Conservation (phyloP, 2,888 invertebrate genomes). For the Troides oblongomaculatus region DNA sequence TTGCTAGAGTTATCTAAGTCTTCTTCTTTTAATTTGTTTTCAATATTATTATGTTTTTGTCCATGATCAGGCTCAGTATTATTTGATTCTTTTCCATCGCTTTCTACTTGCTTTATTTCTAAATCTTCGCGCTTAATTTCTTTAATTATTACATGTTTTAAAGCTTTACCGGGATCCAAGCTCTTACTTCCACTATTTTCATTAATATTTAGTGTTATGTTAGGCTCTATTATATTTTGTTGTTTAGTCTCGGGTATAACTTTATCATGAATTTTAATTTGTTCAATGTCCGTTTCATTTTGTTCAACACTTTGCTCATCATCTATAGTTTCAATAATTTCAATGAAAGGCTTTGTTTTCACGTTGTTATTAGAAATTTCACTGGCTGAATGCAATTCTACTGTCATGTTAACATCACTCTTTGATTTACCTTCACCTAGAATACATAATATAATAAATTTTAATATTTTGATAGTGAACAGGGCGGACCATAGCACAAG, state of each 20-base stretch:
- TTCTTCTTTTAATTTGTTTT: slow-evolving; percentile 6
- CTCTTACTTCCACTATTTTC: background rate
- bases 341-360: slow-evolving; percentile 56
- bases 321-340: slow-evolving; percentile 53
- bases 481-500: too few relatives aligned
- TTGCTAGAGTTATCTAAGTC: background rate
- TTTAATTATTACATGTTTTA: slow-evolving; percentile 26
- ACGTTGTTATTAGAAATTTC: slow-evolving; percentile 37
- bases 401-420: background rate
- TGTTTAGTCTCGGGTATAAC: background rate
- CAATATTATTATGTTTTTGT: slow-evolving; percentile 27
- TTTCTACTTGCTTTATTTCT: background rate
- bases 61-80: background rate
- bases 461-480: too few relatives aligned
- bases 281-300: background rate
- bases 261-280: background rate
- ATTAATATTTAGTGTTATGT: background rate
- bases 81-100: background rate
- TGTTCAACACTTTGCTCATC: slow-evolving; percentile 34
- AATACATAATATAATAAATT: slow-evolving; percentile 8
- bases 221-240: background rate
- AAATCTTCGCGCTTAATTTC: slow-evolving; percentile 20
- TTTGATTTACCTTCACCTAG: slow-evolving; percentile 32
- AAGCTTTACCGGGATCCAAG: background rate
- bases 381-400: slow-evolving; percentile 16